phyloP scores from a whole-genome alignment of 2,113 vertebrate species.

The Chiloscyllium plagiosum region DNA sequence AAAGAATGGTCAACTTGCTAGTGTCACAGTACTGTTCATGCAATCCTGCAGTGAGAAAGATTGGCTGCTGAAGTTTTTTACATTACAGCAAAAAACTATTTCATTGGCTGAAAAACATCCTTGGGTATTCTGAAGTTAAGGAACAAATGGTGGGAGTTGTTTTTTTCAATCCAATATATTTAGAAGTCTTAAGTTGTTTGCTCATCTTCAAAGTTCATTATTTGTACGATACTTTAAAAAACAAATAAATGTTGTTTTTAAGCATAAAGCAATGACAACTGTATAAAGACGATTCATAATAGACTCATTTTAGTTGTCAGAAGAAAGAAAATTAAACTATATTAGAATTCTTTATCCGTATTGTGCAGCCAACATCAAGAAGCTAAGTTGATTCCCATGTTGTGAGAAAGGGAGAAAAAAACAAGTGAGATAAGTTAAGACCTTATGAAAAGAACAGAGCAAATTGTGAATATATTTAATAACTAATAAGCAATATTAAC shows the following conservation, averaged over 20 bases:
- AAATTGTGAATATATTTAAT: background rate
- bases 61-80: background rate
- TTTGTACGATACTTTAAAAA: background rate
- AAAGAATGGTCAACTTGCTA: background rate
- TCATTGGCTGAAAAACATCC: background rate
- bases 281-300: background rate
- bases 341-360: background rate
- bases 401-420: no score
- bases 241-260: no score
- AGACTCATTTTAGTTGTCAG: background rate
- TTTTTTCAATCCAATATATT: background rate
- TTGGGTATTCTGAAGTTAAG: background rate
- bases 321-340: background rate
- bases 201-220: background rate
- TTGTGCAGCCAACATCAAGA: background rate
- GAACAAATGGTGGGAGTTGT: background rate
- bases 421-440: background rate
- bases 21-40: background rate
- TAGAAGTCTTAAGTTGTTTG: background rate
- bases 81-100: background rate
- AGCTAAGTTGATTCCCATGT: background rate
- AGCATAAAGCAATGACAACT: background rate
- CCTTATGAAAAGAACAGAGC: background rate
- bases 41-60: background rate
- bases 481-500: background rate